Conservation (phyloP, 2,113 vertebrate genomes). For the Tursiops truncatus region DNA sequence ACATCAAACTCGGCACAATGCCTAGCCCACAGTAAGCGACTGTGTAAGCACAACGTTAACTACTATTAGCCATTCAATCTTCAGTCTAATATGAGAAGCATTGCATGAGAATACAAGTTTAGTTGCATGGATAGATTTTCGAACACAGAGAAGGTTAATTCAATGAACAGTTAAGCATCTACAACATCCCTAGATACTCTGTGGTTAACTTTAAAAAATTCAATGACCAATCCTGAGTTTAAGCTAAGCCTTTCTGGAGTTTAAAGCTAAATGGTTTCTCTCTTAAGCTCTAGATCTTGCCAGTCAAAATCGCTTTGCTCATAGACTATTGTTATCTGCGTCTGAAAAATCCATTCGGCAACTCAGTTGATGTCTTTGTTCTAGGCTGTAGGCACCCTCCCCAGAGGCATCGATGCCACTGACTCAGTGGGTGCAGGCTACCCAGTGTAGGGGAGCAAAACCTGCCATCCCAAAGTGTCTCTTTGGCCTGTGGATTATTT, state of each 20-base stretch:
- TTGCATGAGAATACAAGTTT: not conserved
- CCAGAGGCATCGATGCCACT: not conserved
- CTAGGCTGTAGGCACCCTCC: not conserved
- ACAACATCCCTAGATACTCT: not conserved
- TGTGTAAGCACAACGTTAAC: not conserved
- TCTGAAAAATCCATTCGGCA: constrained; percentile 11
- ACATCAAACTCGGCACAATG: not conserved
- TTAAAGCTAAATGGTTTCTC: constrained; percentile 47
- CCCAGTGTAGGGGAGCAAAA: not conserved
- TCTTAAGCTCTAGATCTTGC: not conserved
- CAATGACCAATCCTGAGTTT: not conserved
- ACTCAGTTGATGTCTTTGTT: constrained; percentile 43
- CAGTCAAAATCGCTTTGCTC: constrained; percentile 42
- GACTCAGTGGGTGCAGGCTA: not conserved
- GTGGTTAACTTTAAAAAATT: constrained; percentile 15
- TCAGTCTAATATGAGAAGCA: not conserved
- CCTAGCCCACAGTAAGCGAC: not conserved
- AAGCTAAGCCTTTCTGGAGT: constrained; percentile 55
- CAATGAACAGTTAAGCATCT: not conserved
- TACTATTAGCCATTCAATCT: not conserved
- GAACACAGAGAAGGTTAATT: not conserved
- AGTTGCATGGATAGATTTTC: not conserved
- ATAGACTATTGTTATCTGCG: not conserved
- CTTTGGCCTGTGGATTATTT: not conserved
- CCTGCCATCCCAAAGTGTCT: not conserved